Evolutionary conservation across 2,797 vertebrate genomes (phyloP), one percentile per base, ranked within the genome.

Genomic region (Hemitrygon akajei): DNA sequence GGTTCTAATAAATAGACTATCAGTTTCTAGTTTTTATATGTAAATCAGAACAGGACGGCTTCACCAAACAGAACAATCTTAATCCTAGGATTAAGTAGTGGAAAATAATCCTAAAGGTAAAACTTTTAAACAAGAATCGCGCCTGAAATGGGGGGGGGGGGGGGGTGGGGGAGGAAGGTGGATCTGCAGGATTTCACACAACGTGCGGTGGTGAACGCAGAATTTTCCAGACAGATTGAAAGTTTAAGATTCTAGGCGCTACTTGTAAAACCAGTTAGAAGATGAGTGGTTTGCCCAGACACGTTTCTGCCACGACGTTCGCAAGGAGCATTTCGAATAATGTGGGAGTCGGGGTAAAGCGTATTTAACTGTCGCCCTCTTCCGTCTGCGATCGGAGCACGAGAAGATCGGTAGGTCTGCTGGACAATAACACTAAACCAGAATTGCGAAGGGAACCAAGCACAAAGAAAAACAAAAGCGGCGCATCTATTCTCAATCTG

Each of bases 281-380:
- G 37, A 75, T 7, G 37, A 92, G 1, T 20, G 37, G 14, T 75
- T 25, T 18, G 40, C 40, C 69, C 2, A 25, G 27, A 75, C 18
- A 69, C 25, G 25, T n/a, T n/a, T 76, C 11, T 6, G 5, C 69
- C 69, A 40, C n/a, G 18, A 34, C 22, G 6, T 66, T 87, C 58
- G 60, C 3, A 91, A 37, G n/a, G 84, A 56, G n/a, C 60, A 37
- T 22, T 56, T 58, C 6, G 47, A 27, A 30, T 47, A 56, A 56
- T 16, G 22, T 71, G 2, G 2, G 22, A 66, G n/a, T 89, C 7
- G 16, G 87, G 5, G 22, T 10, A 37, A 40, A 71, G 20, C 30
- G n/a, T 14, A 34, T 89, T 34, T 34, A 89, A 34, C 34, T 47
- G 25, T 40, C 91, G 91, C 91, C 91, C 91, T 93, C 91, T 93